Evolutionary conservation across 2,797 vertebrate genomes (phyloP), one percentile per base, ranked within the genome.

Genomic region (Chelmon rostratus): DNA sequence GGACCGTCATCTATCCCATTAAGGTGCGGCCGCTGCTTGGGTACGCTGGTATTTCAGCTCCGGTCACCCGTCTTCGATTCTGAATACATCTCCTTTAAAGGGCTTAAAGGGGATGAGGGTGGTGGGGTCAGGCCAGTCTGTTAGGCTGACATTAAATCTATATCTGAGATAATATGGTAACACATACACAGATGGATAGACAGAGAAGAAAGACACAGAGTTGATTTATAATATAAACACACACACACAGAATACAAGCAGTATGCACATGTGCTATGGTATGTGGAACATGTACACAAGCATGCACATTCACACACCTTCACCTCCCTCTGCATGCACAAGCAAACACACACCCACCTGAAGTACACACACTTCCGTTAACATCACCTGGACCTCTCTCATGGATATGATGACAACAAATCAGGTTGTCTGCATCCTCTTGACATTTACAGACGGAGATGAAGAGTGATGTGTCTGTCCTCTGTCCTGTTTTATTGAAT

Each of bases 1-100:
- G 99, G 95, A 97, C 97, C 35, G 96, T 99, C 89, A 97, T 99
- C 87, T 98, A 98, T 93, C 98, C 97, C 73, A 91, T 93, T 89
- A 93, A 91, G 91, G 92, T 92, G 71, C 35, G 73, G n/a, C 80
- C 5, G 81, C 88, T 57, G 83, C 78, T 82, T 47, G 75, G 88
- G 86, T 74, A 84, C 8, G 81, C 78, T 94, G 93, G 88, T 95
- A 95, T 95, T 95, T 93, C 93, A 92, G 90, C 89, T 72, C 53
- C 73, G 84, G 78, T 83, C 89, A 84, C 78, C 79, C 65, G 16
- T 63, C 86, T 95, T 95, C 92, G 90, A 95, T 95, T 95, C 89
- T 94, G 94, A 95, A 95, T 95, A 91, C 86, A 93, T 95, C 91
- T 93, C 92, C 85, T 90, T 93, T 95, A 94, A 92, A 92, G 82